Base-by-base conservation (phyloP, 2,797 vertebrate species). In the Anguilla marmorata region DNA sequence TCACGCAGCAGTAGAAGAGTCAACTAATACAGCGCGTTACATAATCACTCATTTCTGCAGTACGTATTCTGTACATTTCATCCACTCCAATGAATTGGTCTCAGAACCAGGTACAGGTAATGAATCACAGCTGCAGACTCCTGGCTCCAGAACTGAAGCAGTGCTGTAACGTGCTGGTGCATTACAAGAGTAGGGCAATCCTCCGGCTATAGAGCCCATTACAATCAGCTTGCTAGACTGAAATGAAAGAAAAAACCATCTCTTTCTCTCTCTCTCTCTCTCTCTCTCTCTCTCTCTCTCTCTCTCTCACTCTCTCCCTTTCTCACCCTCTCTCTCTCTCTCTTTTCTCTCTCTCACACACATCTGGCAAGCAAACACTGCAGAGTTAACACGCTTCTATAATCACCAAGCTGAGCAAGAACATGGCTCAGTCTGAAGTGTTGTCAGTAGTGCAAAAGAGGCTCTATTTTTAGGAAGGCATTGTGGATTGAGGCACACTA, bases 161-260 rank as follows among this genome's bases (percentile, higher is more conserved):
- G 33, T n/a, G n/a, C 33, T 48, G 11, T 41, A 41, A 60, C 54
- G 12, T 63, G 58, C 14, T 33, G 30, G 24, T n/a, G 9, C 12
- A 27, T 84, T 84, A 27, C 16, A 19, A 58, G 63, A 27, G n/a
- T 69, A 69, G 24, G 5, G 9, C 27, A 85, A 87, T 88, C 88
- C 87, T 48, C 41, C 69, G 88, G 85, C 85, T 19, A 82, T 24
- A 72, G 87, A 86, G 60, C 69, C 24, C 48, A 90, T 83, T 83
- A 83, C 87, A 45, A 87, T 84, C 24, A 6, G 87, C 3, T 48
- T 84, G 41, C 79, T 66, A 66, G 74, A 60, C 37, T 16, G 14
- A 30, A 72, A 87, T 52, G 69, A 52, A 24, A 30, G 86, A 60
- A 60, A 54, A 14, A 60, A 48, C 1, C 3, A 33, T 74, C 54